Evolutionary conservation across 2,888 invertebrate genomes (phyloP).

Genomic region (Phyllotreta cruciferae): DNA sequence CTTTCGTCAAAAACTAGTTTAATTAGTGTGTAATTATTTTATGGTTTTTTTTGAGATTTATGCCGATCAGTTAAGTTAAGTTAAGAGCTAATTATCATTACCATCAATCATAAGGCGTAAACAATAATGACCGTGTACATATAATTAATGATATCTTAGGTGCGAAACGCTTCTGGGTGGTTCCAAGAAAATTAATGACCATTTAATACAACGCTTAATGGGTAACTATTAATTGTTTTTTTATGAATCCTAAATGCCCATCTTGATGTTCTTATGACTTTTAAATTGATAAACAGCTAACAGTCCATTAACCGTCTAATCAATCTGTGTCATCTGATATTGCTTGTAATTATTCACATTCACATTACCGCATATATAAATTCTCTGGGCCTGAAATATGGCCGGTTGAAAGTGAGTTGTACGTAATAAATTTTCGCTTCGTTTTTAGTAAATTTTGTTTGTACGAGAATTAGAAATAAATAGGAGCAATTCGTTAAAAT

Average conservation of each 20-base stretch:
- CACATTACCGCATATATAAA: slow-evolving; percentile 16
- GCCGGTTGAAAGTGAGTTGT: slow-evolving; percentile 30
- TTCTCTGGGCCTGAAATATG: slow-evolving; percentile 12
- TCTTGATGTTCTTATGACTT: slow-evolving; percentile 20
- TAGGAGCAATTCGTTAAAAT: too few relatives aligned
- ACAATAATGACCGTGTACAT: slow-evolving; percentile 23
- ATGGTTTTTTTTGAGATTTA: too few relatives aligned
- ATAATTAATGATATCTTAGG: slow-evolving; percentile 32
- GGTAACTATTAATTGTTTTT: slow-evolving; percentile 20
- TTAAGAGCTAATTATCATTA: slow-evolving; percentile 16
- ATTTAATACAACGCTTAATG: slow-evolving; percentile 24
- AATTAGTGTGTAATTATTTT: too few relatives aligned
- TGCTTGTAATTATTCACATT: slow-evolving; percentile 23
- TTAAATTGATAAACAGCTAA: slow-evolving; percentile 28
- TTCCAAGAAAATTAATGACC: slow-evolving; percentile 29
- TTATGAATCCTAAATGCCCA: slow-evolving; percentile 18
- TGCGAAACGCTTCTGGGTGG: slow-evolving; percentile 35
- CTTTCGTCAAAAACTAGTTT: too few relatives aligned
- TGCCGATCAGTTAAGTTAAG: slow-evolving; percentile 8
- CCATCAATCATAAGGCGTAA: slow-evolving; percentile 19
- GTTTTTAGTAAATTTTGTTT: slow-evolving; percentile 11
- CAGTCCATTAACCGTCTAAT: slow-evolving; percentile 26
- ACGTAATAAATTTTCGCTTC: slow-evolving; percentile 25
- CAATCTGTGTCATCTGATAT: slow-evolving; percentile 29
- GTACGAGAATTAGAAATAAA: too few relatives aligned